phyloP scores from a whole-genome alignment of 1,140 invertebrate species.

The Monomorium pharaonis region DNA sequence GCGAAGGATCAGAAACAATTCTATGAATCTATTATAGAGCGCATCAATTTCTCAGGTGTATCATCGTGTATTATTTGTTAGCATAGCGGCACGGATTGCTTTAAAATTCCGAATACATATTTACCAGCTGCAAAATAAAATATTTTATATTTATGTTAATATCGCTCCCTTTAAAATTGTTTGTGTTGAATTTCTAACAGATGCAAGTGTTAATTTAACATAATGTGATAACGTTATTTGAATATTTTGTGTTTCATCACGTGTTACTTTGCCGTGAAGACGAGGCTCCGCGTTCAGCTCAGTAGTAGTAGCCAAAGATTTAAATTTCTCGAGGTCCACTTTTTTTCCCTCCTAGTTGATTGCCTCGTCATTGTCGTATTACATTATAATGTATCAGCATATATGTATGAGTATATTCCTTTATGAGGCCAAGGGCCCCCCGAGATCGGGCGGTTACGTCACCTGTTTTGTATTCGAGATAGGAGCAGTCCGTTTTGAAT shows the following conservation, averaged over 20 bases:
- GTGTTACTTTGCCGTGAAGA: no score
- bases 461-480: not conserved
- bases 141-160: no score
- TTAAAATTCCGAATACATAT: not conserved
- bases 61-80: slow-evolving; percentile 12
- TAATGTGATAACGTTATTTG: no score
- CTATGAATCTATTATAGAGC: slow-evolving; percentile 2
- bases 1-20: not conserved
- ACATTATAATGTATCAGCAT: not conserved
- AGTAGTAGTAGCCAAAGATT: not conserved
- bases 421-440: not conserved
- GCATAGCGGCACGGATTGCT: not conserved
- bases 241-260: no score
- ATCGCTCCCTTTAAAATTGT: no score
- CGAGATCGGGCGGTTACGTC: not conserved
- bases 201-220: no score
- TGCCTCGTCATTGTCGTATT: not conserved
- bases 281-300: not conserved
- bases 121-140: no score
- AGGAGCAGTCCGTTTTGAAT: not conserved
- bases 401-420: not conserved
- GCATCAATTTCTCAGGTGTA: not conserved
- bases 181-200: no score
- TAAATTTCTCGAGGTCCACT: not conserved
- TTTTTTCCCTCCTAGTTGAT: not conserved